Evolutionary conservation across 1,140 invertebrate species (phyloP).

Genomic region (Calliopsis andreniformis): DNA sequence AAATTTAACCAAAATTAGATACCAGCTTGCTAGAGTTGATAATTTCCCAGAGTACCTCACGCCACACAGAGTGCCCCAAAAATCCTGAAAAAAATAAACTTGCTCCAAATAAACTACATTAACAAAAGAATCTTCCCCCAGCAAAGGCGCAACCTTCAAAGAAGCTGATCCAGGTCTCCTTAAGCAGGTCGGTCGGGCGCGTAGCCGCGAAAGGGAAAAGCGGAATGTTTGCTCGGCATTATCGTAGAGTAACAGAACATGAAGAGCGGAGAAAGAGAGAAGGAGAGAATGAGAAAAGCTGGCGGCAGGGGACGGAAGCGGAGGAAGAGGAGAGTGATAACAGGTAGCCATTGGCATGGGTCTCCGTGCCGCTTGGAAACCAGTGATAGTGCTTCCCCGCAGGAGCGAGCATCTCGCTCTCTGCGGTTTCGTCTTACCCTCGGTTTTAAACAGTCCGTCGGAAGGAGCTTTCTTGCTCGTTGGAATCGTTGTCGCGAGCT

Average conservation of each 20-base stretch:
- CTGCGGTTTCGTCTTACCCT: constrained; percentile 42
- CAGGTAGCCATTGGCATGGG: constrained; percentile 68
- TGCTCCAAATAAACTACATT: too few species aligned
- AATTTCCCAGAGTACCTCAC: too few species aligned
- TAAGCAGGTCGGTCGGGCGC: neutral
- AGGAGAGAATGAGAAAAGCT: constrained; percentile 37
- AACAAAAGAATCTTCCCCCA: too few species aligned
- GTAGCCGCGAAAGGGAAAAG: constrained; percentile 33
- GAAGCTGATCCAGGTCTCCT: too few species aligned
- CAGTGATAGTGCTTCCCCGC: constrained; percentile 69
- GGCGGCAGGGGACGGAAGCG: constrained; percentile 26
- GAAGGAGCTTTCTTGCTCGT: constrained; percentile 33
- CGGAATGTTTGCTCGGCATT: constrained; percentile 63
- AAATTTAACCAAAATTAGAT: too few species aligned
- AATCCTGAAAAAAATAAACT: too few species aligned
- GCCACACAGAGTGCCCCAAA: too few species aligned
- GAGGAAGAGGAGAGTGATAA: constrained; percentile 65
- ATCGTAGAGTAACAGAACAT: constrained; percentile 58
- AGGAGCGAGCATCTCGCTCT: constrained; percentile 53
- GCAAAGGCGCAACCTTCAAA: too few species aligned
- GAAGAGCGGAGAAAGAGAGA: constrained; percentile 37
- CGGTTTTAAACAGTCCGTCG: constrained; percentile 18
- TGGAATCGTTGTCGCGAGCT: neutral
- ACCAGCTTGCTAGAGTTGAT: too few species aligned
- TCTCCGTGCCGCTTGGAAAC: constrained; percentile 57